Evolutionary conservation across 1,140 invertebrate species (phyloP), one percentile per base, ranked within the genome.

Genomic region (Bombus difficillimus): DNA sequence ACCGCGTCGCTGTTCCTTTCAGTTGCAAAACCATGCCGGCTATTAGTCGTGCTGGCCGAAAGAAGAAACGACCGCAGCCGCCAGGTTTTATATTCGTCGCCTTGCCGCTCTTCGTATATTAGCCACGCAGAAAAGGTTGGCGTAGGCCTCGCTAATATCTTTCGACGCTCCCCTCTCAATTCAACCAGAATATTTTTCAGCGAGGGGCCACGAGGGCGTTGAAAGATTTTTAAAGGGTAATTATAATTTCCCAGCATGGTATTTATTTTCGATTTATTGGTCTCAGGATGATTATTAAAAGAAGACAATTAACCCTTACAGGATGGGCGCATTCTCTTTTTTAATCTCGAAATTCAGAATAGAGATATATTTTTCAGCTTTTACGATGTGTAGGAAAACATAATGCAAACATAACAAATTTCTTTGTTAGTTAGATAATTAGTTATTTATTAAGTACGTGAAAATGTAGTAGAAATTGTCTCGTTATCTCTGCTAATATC

Each of bases 61-160:
- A 74, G 64, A 82, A 84, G 72, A 66, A 69, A 86, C 88, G 75
- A 77, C 86, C 53, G 53, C 62, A 81, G 72, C 66, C 75, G 80
- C 59, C 86, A 37, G 89, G 81, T 90, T 90, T 90, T 89, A 90
- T 88, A 90, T 90, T 90, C 88, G 83, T 90, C 86, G 89, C 86
- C 79, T 85, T 71, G 47, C 78, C 41, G 88, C 77, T 75, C 76
- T 59, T 78, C 86, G 79, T 87, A 85, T 81, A 89, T 90, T 89
- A 83, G 83, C 64, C 82, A 47, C 57, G 83, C 59, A 85, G 75
- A 83, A 87, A 83, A 76, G 82, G 88, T 79, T 81, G 74, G 78
- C 62, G 69, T 79, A 80, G 62, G 66, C 78, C n/a, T 62, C 66
- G 82, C 85, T 88, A 90, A 90, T 87, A 87, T 89, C 82, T 85